Conservation (phyloP, 2,888 invertebrate genomes). For the Sacculina carcini region DNA sequence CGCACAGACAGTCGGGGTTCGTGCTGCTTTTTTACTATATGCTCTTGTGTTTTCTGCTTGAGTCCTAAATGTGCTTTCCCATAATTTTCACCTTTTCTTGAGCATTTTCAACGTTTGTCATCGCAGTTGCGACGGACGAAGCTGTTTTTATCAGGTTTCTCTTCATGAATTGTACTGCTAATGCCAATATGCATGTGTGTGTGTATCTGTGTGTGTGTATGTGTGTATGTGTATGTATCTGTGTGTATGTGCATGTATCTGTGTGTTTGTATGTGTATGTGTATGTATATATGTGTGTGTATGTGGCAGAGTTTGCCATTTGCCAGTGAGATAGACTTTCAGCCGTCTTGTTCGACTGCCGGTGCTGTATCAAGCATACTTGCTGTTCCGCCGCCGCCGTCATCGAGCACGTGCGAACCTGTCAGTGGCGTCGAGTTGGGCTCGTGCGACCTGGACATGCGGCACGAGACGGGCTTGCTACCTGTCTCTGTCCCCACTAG, state of each 20-base stretch:
- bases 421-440: neutral
- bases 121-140: neutral
- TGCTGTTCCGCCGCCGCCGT: constrained; percentile 15
- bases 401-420: neutral
- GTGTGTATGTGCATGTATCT: too few relatives aligned
- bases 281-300: neutral
- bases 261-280: too few relatives aligned
- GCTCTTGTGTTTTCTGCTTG: too few relatives aligned
- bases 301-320: constrained; percentile 31
- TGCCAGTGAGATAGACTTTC: constrained; percentile 35
- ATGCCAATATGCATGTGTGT: too few relatives aligned
- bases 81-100: too few relatives aligned
- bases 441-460: neutral
- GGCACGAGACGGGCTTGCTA: neutral
- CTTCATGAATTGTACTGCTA: too few relatives aligned
- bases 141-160: too few relatives aligned
- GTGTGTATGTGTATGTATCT: neutral
- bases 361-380: too few relatives aligned
- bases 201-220: constrained; percentile 9
- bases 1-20: constrained; percentile 40
- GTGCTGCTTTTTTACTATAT: too few relatives aligned
- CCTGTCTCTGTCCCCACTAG: neutral
- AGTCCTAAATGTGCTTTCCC: too few relatives aligned
- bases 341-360: too few relatives aligned
- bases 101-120: too few relatives aligned